Percentiles rank a stretch among this genome's conserved stretches.
These are phyloP conservation scores for Gymnarchus niloticus DNA, from an alignment of 2,113 vertebrate species.

Conservation along the genomic window DNA sequence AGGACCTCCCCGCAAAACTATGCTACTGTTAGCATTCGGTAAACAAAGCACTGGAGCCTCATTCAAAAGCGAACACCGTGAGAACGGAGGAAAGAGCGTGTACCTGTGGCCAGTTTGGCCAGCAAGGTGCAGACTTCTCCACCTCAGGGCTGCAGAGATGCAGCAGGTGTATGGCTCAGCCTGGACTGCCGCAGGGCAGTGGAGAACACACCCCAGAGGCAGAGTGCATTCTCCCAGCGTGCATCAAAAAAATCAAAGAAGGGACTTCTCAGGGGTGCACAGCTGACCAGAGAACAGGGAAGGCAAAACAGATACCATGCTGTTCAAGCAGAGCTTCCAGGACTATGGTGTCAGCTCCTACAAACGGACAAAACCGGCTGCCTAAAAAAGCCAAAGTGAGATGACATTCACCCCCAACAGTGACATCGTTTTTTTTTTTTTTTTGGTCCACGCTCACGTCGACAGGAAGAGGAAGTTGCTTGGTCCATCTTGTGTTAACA, in stretches of 20 bases:
- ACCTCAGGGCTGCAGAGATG: conserved; percentile 25
- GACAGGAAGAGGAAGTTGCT: neutral
- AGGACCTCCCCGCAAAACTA: conserved; percentile 23
- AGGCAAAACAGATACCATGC: neutral
- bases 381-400: neutral
- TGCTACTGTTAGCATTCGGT: neutral
- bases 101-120: neutral
- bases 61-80: conserved; percentile 12
- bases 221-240: conserved; percentile 13
- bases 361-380: neutral
- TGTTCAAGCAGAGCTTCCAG: neutral
- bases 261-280: conserved; percentile 7
- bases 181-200: conserved; percentile 1
- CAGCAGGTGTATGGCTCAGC: neutral
- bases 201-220: conserved; percentile 25
- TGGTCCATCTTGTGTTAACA: neutral
- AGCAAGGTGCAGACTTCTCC: neutral
- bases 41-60: conserved; percentile 21
- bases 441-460: neutral
- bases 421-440: neutral
- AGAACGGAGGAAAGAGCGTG: neutral
- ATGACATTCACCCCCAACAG: neutral
- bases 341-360: neutral
- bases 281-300: conserved; percentile 11
- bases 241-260: conserved; percentile 24